Conservation (phyloP, 1,140 invertebrate genomes). For the Drosophila saltans region DNA sequence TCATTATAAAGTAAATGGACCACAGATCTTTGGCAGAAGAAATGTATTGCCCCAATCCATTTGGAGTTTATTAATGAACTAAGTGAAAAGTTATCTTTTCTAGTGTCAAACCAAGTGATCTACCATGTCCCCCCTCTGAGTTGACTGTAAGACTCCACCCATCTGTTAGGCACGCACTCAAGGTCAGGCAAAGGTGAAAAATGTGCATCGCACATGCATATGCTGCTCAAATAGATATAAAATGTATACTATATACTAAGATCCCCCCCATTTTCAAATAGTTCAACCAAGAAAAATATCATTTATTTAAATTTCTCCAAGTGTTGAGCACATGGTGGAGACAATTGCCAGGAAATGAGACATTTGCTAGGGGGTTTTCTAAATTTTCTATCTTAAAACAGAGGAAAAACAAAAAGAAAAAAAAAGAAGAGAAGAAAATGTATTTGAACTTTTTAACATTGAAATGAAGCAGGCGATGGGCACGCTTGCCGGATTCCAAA, state of each 20-base stretch:
- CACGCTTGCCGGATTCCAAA: slow-evolving; percentile 64
- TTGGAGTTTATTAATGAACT: slow-evolving; percentile 43
- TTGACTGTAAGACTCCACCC: slow-evolving; percentile 9
- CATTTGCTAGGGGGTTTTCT: slow-evolving; percentile 64
- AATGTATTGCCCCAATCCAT: background rate
- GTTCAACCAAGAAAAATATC: slow-evolving; percentile 47
- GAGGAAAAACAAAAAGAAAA: no score
- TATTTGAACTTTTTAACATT: slow-evolving; percentile 81
- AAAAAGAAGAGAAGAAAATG: slow-evolving; percentile 33
- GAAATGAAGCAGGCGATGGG: slow-evolving; percentile 69
- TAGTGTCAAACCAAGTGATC: background rate
- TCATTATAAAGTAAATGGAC: slow-evolving; percentile 14
- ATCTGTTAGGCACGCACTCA: slow-evolving; percentile 61
- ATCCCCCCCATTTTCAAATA: slow-evolving; percentile 7
- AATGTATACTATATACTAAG: no score
- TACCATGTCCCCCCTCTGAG: background rate
- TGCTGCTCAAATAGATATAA: slow-evolving; percentile 6
- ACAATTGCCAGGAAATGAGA: slow-evolving; percentile 79
- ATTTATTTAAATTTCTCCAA: slow-evolving; percentile 65
- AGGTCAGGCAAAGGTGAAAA: slow-evolving; percentile 76
- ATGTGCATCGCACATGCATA: slow-evolving; percentile 67
- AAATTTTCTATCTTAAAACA: background rate
- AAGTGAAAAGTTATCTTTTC: slow-evolving; percentile 48
- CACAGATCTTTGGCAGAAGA: background rate
- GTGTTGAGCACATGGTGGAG: slow-evolving; percentile 60